Base-by-base conservation (phyloP, 2,888 invertebrate species). In the Drosophila hamatofila region DNA sequence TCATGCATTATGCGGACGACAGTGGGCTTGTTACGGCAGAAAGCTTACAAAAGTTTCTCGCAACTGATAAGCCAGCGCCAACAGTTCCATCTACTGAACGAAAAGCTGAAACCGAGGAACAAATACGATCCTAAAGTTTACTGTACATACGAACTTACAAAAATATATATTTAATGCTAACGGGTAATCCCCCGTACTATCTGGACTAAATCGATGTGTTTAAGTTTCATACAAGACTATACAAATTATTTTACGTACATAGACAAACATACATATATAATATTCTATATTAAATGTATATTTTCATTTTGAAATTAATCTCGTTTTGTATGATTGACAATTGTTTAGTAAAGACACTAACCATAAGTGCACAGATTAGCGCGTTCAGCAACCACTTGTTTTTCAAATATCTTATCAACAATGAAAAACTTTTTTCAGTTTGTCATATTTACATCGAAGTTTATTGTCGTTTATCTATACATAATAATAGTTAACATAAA, bases 1-100 rank as follows among this genome's bases (percentile, higher is more conserved):
- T 98, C 76, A 92, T 98, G 58, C 95, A 96, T 3, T 94, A 95
- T 74, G 97, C 97, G 0, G 97, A 98, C 92, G 95, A 96, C 30
- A 94, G 96, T 88, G 98, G 98, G 4, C 93, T 97, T 3, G 93
- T 95, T 2, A 93, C 92, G 30, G 90, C 92, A 30, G 84, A 81
- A 2, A 82, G 85, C 59, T 52, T 91, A 21, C 58, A 83, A 48
- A 80, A 84, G 42, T 62, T 77, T 30, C 23, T 80, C 9, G 33
- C 55, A 8, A 37, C 51, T 30, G 86, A 72, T 7, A 71, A 74
- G 30, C 4, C 59, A 8, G 18, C 48, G 14, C 23, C 52, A 30
- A 11, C 78, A 0, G 51, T 67, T 18, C 25, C 75, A 37, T 18
- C 57, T 16, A 9, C 58, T 21, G 59, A 35, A 4, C 57, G 21